Evolutionary conservation across 2,113 vertebrate species (phyloP), one percentile per base, ranked within the genome.

Genomic region (Mus pahari): DNA sequence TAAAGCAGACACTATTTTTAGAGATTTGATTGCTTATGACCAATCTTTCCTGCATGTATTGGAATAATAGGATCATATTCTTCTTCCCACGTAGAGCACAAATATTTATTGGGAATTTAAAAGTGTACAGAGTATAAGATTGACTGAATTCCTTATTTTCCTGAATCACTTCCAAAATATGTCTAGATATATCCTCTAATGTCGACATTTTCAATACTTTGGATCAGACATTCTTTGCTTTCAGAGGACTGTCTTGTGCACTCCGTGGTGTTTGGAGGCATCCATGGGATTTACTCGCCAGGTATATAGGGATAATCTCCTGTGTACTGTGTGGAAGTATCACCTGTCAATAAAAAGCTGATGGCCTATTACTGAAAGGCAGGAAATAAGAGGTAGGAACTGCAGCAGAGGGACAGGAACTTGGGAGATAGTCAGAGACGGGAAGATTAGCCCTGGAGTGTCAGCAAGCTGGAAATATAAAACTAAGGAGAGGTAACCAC

Each of bases 1-100:
- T 82, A 3, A 87, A 93, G 75, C 36, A 60, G 33, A 45, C 64
- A 8, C 24, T 71, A 62, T 36, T 62, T 81, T 33, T 45, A 58
- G 17, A 36, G 28, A 91, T 48, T 68, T 86, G 8, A n/a, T 16
- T 95, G 5, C 39, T 78, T 90, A 87, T 71, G 62, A 77, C 24
- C 83, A 91, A 14, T 16, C 3, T 13, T 89, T 95, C 83, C 5
- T 62, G 7, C 50, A 88, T 55, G 20, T 78, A 62, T 68, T 93
- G 39, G 73, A 50, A 91, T 78, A 6, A 60, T 87, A 95, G 53
- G n/a, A 60, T 96, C 91, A 81, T 8, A 39, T 4, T n/a, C n/a
- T 82, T 71, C 19, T 81, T 58, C 0, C 3, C 42, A 6, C 3
- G 31, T 11, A 4, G 36, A 94, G 10, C 16, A 31, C 36, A 74